Evolutionary conservation across 1,140 invertebrate species (phyloP).

Genomic region (Drosophila sproati): DNA sequence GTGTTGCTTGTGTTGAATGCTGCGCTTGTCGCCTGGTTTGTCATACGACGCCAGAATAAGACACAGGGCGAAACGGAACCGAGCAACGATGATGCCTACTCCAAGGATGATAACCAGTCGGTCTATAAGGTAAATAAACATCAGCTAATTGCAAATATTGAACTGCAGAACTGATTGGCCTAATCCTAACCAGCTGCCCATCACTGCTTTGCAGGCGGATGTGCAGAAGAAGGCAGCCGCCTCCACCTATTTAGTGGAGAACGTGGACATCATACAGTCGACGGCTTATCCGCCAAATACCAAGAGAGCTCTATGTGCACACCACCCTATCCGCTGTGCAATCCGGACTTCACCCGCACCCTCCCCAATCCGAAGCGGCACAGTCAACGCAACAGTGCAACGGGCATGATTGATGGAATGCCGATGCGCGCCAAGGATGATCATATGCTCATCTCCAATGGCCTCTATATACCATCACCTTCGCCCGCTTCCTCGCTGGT

Average conservation of each 20-base stretch:
- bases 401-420: constrained; percentile 72
- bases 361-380: constrained; percentile 78
- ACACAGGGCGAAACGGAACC: constrained; percentile 85
- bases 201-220: constrained; percentile 82
- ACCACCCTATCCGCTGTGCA: constrained; percentile 75
- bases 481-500: constrained; percentile 80
- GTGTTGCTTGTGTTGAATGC: constrained; percentile 92
- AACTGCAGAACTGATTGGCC: constrained; percentile 15
- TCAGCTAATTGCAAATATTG: constrained; percentile 3
- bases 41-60: constrained; percentile 88
- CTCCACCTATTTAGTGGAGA: constrained; percentile 77
- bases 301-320: constrained; percentile 83
- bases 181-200: constrained; percentile 74
- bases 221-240: constrained; percentile 82
- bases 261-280: constrained; percentile 80
- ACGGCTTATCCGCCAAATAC: constrained; percentile 79
- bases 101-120: constrained; percentile 89
- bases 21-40: constrained; percentile 92
- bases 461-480: constrained; percentile 75
- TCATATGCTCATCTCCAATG: constrained; percentile 80
- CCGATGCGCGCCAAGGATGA: constrained; percentile 79
- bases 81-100: constrained; percentile 93
- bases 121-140: constrained; percentile 84
- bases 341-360: constrained; percentile 79
- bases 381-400: constrained; percentile 72